Evolutionary conservation across 2,797 vertebrate genomes (phyloP).

Genomic region (Mus caroli): DNA sequence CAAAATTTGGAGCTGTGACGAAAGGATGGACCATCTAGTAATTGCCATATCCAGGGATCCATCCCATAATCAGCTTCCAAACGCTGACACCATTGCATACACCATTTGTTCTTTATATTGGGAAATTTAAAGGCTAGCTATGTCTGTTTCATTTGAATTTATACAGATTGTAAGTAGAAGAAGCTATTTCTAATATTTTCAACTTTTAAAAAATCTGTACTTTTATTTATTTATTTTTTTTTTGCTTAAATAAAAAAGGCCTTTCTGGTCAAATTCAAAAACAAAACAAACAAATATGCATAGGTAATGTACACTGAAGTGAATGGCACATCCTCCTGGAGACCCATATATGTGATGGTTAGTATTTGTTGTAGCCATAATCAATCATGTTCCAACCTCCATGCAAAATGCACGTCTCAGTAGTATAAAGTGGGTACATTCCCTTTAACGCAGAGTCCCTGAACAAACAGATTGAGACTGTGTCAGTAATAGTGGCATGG

Average conservation of each 20-base stretch:
- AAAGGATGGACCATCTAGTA: no score
- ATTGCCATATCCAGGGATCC: no score
- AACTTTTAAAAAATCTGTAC: neutral
- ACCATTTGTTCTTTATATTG: neutral
- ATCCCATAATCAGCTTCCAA: no score
- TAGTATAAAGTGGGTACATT: neutral
- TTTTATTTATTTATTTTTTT: neutral
- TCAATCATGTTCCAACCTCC: neutral
- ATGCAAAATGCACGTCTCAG: neutral
- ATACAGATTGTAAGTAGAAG: neutral
- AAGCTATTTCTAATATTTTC: neutral
- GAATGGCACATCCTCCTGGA: neutral
- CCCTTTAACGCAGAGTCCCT: neutral
- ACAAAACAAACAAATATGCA: neutral
- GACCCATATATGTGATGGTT: fast-evolving
- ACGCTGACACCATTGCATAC: no score
- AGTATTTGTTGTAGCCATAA: neutral
- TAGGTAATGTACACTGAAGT: neutral
- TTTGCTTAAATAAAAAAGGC: neutral
- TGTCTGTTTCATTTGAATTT: conserved; percentile 4
- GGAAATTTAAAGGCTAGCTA: neutral
- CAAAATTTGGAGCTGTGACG: no score
- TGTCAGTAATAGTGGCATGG: neutral
- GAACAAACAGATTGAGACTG: neutral
- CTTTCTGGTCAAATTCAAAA: neutral